These are phyloP conservation scores for Parauchenoglanis punctatus DNA, from an alignment of 2,797 vertebrate species.

Conservation along the genomic window DNA sequence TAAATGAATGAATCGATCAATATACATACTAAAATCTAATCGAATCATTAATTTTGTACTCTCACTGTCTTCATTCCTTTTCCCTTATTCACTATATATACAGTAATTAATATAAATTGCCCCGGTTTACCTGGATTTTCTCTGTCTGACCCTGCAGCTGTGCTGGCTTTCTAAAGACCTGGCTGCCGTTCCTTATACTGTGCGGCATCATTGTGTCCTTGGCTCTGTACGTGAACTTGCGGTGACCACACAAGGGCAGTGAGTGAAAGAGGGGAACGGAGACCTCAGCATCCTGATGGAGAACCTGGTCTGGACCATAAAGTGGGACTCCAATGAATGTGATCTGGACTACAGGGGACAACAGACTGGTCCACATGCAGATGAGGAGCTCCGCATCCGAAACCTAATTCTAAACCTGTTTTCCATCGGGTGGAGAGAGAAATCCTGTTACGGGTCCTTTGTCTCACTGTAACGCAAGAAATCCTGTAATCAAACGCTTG, in stretches of 20 bases:
- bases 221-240: conserved; percentile 83
- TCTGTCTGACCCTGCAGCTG: conserved; percentile 75
- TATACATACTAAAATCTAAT: not conserved
- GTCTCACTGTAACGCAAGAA: conserved; percentile 31
- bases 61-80: not conserved
- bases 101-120: not conserved
- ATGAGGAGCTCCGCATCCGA: conserved; percentile 29
- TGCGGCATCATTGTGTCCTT: conserved; percentile 79
- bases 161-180: conserved; percentile 91
- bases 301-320: conserved; percentile 17
- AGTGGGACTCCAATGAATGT: conserved; percentile 37
- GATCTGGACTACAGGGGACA: conserved; percentile 18
- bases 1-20: not conserved
- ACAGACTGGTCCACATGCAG: conserved; percentile 39
- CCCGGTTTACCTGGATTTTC: not conserved
- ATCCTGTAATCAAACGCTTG: conserved; percentile 17
- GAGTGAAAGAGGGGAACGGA: not conserved
- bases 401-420: conserved; percentile 41
- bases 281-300: conserved; percentile 9
- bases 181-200: conserved; percentile 91
- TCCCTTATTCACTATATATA: not conserved
- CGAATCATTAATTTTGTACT: not conserved
- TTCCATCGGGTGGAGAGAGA: conserved; percentile 40
- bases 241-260: conserved; percentile 74
- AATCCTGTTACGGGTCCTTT: conserved; percentile 20